A percentile compares a stretch with the other conserved stretches of the same genome.
These are phyloP conservation scores for Callionymus lyra DNA, from an alignment of 2,113 vertebrate genomes.

Conservation along the genomic window DNA sequence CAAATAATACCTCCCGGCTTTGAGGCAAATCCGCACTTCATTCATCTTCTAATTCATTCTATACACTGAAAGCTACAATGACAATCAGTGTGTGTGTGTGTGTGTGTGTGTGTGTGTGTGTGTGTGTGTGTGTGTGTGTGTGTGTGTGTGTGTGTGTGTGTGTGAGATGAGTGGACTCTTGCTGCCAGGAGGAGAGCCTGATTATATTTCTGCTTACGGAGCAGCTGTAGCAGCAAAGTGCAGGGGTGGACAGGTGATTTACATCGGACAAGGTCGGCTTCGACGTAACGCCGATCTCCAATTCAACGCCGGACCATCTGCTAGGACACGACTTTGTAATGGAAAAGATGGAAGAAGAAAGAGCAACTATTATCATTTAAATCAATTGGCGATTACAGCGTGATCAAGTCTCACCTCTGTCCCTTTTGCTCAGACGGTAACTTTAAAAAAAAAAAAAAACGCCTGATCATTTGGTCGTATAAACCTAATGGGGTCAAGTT, in stretches of 20 bases:
- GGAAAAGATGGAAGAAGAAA: too few species aligned
- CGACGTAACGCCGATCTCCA: too few species aligned
- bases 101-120: slow-evolving; percentile 1
- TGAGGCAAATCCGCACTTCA: slow-evolving; percentile 10
- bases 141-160: not conserved
- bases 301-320: too few species aligned
- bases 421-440: not conserved
- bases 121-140: not conserved
- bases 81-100: not conserved
- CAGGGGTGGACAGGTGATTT: slow-evolving; percentile 36
- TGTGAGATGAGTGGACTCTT: slow-evolving; percentile 4
- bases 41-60: not conserved
- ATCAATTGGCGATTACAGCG: too few species aligned
- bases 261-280: slow-evolving; percentile 39
- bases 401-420: too few species aligned
- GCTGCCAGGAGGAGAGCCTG: slow-evolving; percentile 9
- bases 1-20: slow-evolving; percentile 1
- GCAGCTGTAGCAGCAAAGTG: slow-evolving; percentile 27
- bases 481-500: slow-evolving; percentile 60
- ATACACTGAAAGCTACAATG: slow-evolving; percentile 5
- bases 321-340: too few species aligned
- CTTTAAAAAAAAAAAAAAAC: slow-evolving; percentile 19
- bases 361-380: too few species aligned
- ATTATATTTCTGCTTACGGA: slow-evolving; percentile 31
- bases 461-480: slow-evolving; percentile 31